Base-by-base conservation (phyloP, 2,797 vertebrate species). In the Adelosebastes latens region DNA sequence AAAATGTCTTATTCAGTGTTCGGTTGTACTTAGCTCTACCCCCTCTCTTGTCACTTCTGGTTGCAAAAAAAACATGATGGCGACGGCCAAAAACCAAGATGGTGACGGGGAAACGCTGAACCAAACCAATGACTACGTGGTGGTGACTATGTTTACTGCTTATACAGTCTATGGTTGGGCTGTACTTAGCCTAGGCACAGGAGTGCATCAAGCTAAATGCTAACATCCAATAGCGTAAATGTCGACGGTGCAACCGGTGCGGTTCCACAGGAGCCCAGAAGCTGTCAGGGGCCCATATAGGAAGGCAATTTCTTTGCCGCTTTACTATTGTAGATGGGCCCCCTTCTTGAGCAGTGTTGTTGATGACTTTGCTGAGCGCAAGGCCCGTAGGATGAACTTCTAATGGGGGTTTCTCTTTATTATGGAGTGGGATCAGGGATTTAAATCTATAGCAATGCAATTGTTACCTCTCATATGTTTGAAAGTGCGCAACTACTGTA, bases 1-100 rank as follows among this genome's bases (percentile, higher is more conserved):
- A 31, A 42, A 42, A 42, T 42, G 2, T 42, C 5, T 42, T 42
- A 42, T 2, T 42, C 39, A 42, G 39, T 16, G 39, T 42, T 42
- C 0, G 0, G 39, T 42, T 46, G 42, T 46, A 46, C 0, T 46
- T 46, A 46, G 42, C 42, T 46, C 16, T 14, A 46, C 42, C 42
- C 36, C 12, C 42, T 46, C 42, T 46, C 14, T 7, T 46, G 42
- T 46, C 42, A 46, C 42, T 46, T 46, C 2, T 0, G 0, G 39
- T 42, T 42, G 39, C 14, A 42, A 0, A 42, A 42, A 42, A 6
- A 46, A 46, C 6, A 39, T 18, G 42, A 46, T 46, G 42, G 42
- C 6, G 16, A 46, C 16, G 6, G 42, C 42, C 42, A 46, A 46
- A 46, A 0, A 46, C 42, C 42, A 46, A 46, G 42, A 46, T 46